Evolutionary conservation across 2,888 invertebrate genomes (phyloP).

Genomic region (Orthosia gracilis): DNA sequence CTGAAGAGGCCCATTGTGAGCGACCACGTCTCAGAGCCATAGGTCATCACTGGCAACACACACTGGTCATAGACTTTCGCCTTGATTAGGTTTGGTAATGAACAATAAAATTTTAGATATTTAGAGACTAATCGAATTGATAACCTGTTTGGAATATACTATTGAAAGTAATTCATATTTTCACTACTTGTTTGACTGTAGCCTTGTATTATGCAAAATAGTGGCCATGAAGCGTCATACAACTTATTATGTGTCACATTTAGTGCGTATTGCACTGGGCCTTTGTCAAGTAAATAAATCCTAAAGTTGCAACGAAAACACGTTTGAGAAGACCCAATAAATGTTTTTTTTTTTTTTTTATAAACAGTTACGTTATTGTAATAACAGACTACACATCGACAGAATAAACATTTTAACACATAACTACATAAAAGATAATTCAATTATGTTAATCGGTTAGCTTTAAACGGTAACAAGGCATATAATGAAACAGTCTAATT

Average conservation of each 20-base stretch:
- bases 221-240: not conserved
- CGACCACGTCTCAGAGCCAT: too few relatives aligned
- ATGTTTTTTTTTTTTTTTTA: too few relatives aligned
- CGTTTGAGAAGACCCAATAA: too few relatives aligned
- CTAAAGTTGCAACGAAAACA: too few relatives aligned
- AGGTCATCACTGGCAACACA: too few relatives aligned
- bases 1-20: too few relatives aligned
- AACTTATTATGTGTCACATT: not conserved
- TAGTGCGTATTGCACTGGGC: not conserved
- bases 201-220: not conserved
- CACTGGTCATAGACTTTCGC: too few relatives aligned
- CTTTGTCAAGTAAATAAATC: not conserved
- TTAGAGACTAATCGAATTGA: too few relatives aligned
- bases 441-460: constrained; percentile 48
- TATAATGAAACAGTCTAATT: constrained; percentile 53
- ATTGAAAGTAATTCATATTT: constrained; percentile 5
- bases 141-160: constrained; percentile 2
- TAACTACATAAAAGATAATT: constrained; percentile 22
- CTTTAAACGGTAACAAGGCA: constrained; percentile 46
- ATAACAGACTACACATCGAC: not conserved
- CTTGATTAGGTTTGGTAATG: constrained; percentile 11
- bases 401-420: constrained; percentile 1
- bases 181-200: not conserved
- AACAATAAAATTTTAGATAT: too few relatives aligned
- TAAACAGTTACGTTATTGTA: too few relatives aligned